phyloP scores from a whole-genome alignment of 2,888 invertebrate genomes.

The Anodontia alba region DNA sequence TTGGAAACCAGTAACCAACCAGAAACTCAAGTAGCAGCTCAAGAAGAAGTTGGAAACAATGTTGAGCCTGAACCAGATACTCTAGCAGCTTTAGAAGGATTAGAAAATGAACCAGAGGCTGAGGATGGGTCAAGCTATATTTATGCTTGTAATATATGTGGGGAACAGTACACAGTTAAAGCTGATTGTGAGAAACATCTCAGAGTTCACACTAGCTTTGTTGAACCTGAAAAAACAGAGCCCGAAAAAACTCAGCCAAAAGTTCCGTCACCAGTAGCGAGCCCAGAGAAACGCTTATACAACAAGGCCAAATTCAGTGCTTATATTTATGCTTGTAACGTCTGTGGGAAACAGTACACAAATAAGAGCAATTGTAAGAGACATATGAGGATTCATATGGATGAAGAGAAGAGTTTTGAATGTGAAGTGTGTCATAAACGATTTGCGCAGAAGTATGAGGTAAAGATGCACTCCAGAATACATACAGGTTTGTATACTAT shows the following conservation, averaged over 20 bases:
- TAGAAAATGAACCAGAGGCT: slow-evolving; percentile 40
- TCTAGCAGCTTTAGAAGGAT: not conserved
- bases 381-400: slow-evolving; percentile 60
- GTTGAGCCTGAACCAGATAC: not conserved
- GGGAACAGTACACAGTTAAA: slow-evolving; percentile 55
- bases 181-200: slow-evolving; percentile 61
- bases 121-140: slow-evolving; percentile 35
- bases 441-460: slow-evolving; percentile 60
- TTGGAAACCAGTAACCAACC: not conserved
- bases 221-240: not conserved
- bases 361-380: slow-evolving; percentile 65
- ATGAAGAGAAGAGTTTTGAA: slow-evolving; percentile 56
- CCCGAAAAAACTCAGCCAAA: not conserved
- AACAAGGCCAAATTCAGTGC: slow-evolving; percentile 50
- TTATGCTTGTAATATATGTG: slow-evolving; percentile 64
- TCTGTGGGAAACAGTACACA: slow-evolving; percentile 62
- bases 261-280: not conserved
- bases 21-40: slow-evolving; percentile 1
- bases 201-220: slow-evolving; percentile 39
- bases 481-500: slow-evolving; percentile 61
- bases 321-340: slow-evolving; percentile 62
- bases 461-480: slow-evolving; percentile 58
- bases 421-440: slow-evolving; percentile 59
- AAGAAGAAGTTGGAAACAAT: not conserved
- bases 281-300: not conserved